Percentiles rank a stretch among this genome's conserved stretches.
These are phyloP conservation scores for Asteroscopus sphinx DNA, from an alignment of 2,888 invertebrate genomes.

Conservation along the genomic window DNA sequence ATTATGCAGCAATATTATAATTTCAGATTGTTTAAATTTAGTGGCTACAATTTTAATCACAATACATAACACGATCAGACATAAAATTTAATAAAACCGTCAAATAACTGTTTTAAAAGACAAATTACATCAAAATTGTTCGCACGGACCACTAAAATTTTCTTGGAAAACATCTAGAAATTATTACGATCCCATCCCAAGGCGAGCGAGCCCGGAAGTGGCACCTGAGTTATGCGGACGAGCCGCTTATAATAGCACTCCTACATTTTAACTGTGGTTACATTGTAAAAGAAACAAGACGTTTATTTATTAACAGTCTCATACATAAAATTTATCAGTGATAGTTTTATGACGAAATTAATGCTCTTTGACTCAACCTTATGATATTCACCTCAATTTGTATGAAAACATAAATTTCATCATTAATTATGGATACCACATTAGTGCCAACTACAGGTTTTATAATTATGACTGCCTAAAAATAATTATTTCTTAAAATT, in stretches of 20 bases:
- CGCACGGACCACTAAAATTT: constrained; percentile 14
- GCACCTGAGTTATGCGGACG: constrained; percentile 48
- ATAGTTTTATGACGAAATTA: neutral
- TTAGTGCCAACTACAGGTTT: no score
- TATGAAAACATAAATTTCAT: no score
- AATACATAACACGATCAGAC: constrained; percentile 13
- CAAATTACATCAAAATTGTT: constrained; percentile 31
- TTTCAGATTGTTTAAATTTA: constrained; percentile 6
- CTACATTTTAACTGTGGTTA: constrained; percentile 14
- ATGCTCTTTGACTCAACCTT: no score
- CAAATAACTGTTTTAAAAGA: constrained; percentile 21
- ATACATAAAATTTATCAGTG: constrained; percentile 1
- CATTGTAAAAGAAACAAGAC: constrained; percentile 29
- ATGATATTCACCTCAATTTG: no score
- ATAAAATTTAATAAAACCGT: constrained; percentile 4
- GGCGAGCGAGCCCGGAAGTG: constrained; percentile 44
- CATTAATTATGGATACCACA: no score
- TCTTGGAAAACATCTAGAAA: constrained; percentile 26
- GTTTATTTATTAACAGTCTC: constrained; percentile 15
- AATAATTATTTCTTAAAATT: no score
- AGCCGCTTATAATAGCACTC: constrained; percentile 37
- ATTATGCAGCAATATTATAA: no score
- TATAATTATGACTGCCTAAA: no score
- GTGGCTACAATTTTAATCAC: constrained; percentile 19
- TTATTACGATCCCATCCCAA: constrained; percentile 48